Evolutionary conservation across 2,113 vertebrate genomes (phyloP), one percentile per base, ranked within the genome.

Genomic region (Chiloscyllium plagiosum): DNA sequence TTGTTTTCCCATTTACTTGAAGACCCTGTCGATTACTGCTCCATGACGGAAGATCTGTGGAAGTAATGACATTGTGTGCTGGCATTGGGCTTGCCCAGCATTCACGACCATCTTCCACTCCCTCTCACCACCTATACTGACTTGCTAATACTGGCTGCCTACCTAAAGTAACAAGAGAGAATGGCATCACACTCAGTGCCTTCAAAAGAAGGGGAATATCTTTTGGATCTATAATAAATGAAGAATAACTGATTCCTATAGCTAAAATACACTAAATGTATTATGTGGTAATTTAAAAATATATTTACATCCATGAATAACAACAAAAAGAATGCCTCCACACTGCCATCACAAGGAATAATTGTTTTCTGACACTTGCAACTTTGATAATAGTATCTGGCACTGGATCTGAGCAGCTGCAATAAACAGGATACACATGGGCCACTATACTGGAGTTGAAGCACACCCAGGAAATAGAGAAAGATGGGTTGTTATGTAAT

Each of bases 301-400:
- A n/a, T 68, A 93, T 37, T 68, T 37, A 8, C 61, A 10, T 68
- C 52, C n/a, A 33, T 37, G 10, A 93, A 68, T 61, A n/a, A 29
- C n/a, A 66, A 93, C 61, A 93, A 93, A 93, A 93, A 15, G n/a
- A 19, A 66, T n/a, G 65, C 33, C n/a, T 68, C 56, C n/a, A 0
- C n/a, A n/a, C 87, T 61, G 37, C 10, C n/a, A 83, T 65, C n/a
- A 0, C 37, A 37, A 66, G n/a, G 89, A 42, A 66, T 42, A 66
- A 83, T 47, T 76, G 17, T 93, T 65, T 93, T 93, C 66, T 93
- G 61, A 93, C 89, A 68, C 89, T 93, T 93, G 89, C 89, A 93
- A 66, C 61, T 37, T 66, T 61, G 37, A 93, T 93, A 92, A 65
- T 66, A 66, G n/a, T 93, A 61, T 33, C n/a, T 93, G 89, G 56